Conservation (phyloP, 1,140 invertebrate genomes). For the Parapsyche elsis region DNA sequence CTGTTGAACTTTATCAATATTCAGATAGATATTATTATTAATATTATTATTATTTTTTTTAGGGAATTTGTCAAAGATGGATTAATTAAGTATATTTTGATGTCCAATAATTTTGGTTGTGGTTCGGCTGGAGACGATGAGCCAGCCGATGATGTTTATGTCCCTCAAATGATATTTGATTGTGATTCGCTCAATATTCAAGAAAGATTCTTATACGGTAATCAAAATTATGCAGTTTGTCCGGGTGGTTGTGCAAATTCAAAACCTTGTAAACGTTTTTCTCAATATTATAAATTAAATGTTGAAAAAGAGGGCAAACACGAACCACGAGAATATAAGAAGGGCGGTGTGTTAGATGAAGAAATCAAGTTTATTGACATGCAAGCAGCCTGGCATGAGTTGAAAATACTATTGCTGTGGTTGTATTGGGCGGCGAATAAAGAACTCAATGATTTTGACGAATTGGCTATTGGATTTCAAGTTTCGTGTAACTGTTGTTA, state of each 20-base stretch:
- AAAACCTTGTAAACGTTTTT: constrained; percentile 12
- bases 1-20: constrained; percentile 7
- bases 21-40: neutral
- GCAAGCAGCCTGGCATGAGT: constrained; percentile 30
- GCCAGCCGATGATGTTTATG: neutral
- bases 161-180: constrained; percentile 50
- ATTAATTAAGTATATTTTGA: constrained; percentile 23
- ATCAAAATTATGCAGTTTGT: constrained; percentile 12
- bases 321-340: neutral
- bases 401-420: constrained; percentile 30
- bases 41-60: constrained; percentile 8
- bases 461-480: constrained; percentile 38
- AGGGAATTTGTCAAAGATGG: constrained; percentile 21
- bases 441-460: constrained; percentile 1
- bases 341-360: neutral
- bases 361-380: constrained; percentile 25
- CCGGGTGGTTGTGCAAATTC: constrained; percentile 49
- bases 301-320: neutral
- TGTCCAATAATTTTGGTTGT: neutral
- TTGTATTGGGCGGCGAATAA: constrained; percentile 31
- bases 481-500: constrained; percentile 33
- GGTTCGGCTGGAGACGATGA: neutral
- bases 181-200: constrained; percentile 49
- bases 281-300: neutral
- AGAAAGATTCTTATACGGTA: constrained; percentile 29